A percentile compares a stretch with the other conserved stretches of the same genome.
These are phyloP conservation scores for Rhopilema esculentum DNA, from an alignment of 30 jellyfish, hydroid and myxozoan genomes.

Conservation along the genomic window DNA sequence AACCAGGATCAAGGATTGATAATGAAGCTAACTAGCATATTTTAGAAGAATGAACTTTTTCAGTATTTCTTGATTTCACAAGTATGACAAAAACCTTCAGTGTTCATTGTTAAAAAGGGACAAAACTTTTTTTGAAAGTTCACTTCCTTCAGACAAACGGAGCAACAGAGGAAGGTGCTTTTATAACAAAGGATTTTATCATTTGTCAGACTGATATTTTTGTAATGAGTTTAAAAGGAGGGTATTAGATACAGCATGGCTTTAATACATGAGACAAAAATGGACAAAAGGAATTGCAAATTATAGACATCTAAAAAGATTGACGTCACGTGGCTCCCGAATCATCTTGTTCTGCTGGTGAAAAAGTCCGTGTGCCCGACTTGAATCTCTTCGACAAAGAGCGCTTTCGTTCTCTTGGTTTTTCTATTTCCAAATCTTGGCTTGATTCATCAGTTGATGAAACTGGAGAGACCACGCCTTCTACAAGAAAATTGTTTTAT, in stretches of 20 bases:
- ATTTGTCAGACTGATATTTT: no score
- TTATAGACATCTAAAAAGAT: neutral
- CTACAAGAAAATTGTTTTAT: constrained; percentile 6
- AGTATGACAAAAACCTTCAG: neutral
- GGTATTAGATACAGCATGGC: neutral
- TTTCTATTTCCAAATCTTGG: constrained; percentile 42
- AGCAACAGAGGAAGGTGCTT: no score
- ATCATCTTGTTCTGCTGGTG: constrained; percentile 47
- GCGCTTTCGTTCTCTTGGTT: constrained; percentile 70
- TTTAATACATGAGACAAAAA: no score
- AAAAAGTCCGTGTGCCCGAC: constrained; percentile 58
- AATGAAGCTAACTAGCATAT: no score
- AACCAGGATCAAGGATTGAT: no score
- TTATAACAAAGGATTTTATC: no score
- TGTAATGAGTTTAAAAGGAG: no score
- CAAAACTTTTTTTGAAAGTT: no score
- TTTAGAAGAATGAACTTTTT: no score
- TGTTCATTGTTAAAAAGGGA: neutral
- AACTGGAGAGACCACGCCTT: constrained; percentile 33
- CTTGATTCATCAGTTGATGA: constrained; percentile 42
- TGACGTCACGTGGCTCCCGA: constrained; percentile 55
- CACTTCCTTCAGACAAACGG: no score
- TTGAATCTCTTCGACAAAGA: constrained; percentile 59
- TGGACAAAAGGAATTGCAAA: neutral
- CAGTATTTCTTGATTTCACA: neutral